A percentile compares a stretch with the other conserved stretches of the same genome.
Evolutionary conservation across 2,113 vertebrate genomes (phyloP).

Genomic region (Lophius piscatorius): DNA sequence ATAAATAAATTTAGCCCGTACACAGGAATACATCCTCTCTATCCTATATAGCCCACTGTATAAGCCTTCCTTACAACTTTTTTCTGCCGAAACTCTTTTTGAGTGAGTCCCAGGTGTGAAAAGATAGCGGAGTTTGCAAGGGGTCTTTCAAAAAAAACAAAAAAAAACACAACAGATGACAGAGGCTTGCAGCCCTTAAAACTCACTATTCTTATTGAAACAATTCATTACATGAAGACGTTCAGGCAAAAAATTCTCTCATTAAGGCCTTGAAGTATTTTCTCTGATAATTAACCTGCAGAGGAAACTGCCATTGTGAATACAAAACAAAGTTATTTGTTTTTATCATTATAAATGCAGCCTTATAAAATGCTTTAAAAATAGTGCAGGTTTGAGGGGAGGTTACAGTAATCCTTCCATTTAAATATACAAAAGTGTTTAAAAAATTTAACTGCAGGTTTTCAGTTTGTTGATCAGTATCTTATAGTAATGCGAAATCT

Average conservation of each 20-base stretch:
- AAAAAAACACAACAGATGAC: constrained; percentile 15
- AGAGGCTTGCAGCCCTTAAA: constrained; percentile 21
- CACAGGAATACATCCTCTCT: no score
- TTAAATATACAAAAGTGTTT: background rate
- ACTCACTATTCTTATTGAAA: background rate
- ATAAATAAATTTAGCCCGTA: no score
- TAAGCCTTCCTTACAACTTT: no score
- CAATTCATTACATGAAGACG: background rate
- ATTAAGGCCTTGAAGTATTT: background rate
- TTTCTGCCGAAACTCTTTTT: constrained; percentile 19
- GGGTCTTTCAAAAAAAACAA: constrained; percentile 59
- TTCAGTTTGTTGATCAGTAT: no score
- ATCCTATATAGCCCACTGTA: no score
- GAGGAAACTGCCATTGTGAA: background rate
- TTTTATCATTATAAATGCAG: background rate
- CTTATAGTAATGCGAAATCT: no score
- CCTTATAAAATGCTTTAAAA: background rate
- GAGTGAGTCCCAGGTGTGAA: constrained; percentile 16
- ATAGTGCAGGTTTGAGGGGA: background rate
- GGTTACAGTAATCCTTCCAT: background rate
- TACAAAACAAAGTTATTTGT: background rate
- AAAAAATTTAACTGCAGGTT: constrained; percentile 1
- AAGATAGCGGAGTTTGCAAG: constrained; percentile 34
- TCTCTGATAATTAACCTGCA: background rate
- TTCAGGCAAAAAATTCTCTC: no score